These are phyloP conservation scores for Oligia latruncula DNA, from an alignment of 2,888 invertebrate genomes.

Conservation along the genomic window DNA sequence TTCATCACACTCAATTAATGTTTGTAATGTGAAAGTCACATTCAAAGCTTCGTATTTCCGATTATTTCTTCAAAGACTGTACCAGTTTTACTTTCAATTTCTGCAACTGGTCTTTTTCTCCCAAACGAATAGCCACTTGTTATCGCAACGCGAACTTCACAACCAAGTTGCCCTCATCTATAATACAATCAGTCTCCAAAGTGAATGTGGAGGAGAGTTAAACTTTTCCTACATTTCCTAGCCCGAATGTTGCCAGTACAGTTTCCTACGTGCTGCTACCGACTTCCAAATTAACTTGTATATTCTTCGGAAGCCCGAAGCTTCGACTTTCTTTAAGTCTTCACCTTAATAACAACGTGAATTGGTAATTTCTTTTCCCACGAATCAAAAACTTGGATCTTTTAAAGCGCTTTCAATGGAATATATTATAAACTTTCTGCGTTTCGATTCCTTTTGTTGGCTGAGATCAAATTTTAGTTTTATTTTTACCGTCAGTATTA, in stretches of 20 bases:
- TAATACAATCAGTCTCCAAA: slow-evolving; percentile 37
- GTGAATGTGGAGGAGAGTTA: slow-evolving; percentile 21
- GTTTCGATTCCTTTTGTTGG: slow-evolving; percentile 44
- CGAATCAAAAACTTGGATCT: slow-evolving; percentile 51
- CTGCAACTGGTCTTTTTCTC: neutral
- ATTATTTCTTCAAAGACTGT: neutral
- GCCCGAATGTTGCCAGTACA: slow-evolving; percentile 41
- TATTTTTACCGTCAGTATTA: neutral
- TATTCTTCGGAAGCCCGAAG: slow-evolving; percentile 50
- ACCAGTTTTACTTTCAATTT: neutral
- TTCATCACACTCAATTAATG: too few species aligned
- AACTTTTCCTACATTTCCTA: slow-evolving; percentile 24
- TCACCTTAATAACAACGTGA: slow-evolving; percentile 55
- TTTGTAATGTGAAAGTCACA: neutral
- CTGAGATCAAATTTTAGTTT: slow-evolving; percentile 22
- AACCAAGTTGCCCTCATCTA: slow-evolving; percentile 23
- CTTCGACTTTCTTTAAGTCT: slow-evolving; percentile 35
- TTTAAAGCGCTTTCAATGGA: slow-evolving; percentile 41
- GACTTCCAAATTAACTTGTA: slow-evolving; percentile 63
- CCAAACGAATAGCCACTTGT: slow-evolving; percentile 8
- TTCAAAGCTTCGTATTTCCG: neutral
- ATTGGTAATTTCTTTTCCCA: slow-evolving; percentile 55
- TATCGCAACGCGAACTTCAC: neutral
- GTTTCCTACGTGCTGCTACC: slow-evolving; percentile 56
- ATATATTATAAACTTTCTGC: slow-evolving; percentile 51